These are phyloP conservation scores for Chrysolina americana DNA, from an alignment of 2,888 invertebrate genomes.

Conservation along the genomic window DNA sequence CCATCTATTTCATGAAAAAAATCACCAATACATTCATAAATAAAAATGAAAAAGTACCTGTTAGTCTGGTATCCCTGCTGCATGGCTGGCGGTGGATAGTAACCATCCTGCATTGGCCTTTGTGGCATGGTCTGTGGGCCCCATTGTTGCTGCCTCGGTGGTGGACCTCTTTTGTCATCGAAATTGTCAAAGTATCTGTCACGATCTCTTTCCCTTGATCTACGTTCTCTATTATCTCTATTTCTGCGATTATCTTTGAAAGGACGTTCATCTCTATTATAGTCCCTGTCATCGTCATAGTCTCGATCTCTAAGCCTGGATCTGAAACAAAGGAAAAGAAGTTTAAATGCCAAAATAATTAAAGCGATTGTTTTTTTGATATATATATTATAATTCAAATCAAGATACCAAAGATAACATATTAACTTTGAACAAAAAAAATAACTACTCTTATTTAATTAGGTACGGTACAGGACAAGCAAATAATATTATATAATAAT, in stretches of 20 bases:
- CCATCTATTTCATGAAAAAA: background rate
- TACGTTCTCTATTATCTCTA: constrained; percentile 38
- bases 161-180: constrained; percentile 45
- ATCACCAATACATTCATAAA: constrained; percentile 38
- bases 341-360: too few species aligned
- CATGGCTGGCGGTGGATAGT: constrained; percentile 57
- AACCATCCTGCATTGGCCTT: constrained; percentile 51
- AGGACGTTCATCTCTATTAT: constrained; percentile 58
- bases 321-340: constrained; percentile 51
- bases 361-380: too few species aligned
- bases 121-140: constrained; percentile 36
- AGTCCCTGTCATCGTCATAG: constrained; percentile 59
- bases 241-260: constrained; percentile 46
- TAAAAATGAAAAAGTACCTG: constrained; percentile 57
- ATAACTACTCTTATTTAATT: too few species aligned
- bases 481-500: too few species aligned
- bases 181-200: constrained; percentile 51
- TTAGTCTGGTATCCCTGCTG: constrained; percentile 55
- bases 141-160: constrained; percentile 46
- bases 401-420: too few species aligned
- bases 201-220: constrained; percentile 47
- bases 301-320: constrained; percentile 57
- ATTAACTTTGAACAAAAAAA: too few species aligned
- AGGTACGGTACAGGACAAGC: too few species aligned
- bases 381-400: too few species aligned